phyloP scores from a whole-genome alignment of 2,888 invertebrate genomes.

The Drosophila imparisetae region DNA sequence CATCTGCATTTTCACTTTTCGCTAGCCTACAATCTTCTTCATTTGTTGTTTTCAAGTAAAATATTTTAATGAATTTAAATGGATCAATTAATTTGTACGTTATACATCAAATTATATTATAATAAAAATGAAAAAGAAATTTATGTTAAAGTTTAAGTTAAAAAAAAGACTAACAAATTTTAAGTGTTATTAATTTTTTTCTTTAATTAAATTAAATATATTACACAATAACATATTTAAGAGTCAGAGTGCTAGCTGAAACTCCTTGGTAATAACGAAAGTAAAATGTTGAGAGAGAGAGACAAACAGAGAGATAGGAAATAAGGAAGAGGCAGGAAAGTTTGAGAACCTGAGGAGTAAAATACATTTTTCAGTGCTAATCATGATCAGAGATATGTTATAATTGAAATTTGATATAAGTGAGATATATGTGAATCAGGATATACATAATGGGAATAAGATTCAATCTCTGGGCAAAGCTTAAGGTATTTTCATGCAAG shows the following conservation, averaged over 20 bases:
- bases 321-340: neutral
- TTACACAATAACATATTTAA: neutral
- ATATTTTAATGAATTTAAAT: neutral
- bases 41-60: neutral
- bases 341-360: neutral
- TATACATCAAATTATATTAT: neutral
- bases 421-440: neutral
- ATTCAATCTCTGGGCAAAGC: neutral
- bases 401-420: neutral
- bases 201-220: neutral
- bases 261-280: neutral
- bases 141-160: neutral
- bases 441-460: neutral
- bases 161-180: neutral
- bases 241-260: neutral
- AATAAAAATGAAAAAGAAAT: neutral
- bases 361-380: neutral
- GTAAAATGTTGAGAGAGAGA: neutral
- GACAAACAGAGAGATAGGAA: neutral
- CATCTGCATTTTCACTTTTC: slow-evolving; percentile 45
- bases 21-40: slow-evolving; percentile 14
- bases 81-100: neutral
- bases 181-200: neutral
- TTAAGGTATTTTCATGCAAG: neutral
- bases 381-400: neutral